Base-by-base conservation (phyloP, 1,140 invertebrate species). In the Catajapyx aquilonaris region DNA sequence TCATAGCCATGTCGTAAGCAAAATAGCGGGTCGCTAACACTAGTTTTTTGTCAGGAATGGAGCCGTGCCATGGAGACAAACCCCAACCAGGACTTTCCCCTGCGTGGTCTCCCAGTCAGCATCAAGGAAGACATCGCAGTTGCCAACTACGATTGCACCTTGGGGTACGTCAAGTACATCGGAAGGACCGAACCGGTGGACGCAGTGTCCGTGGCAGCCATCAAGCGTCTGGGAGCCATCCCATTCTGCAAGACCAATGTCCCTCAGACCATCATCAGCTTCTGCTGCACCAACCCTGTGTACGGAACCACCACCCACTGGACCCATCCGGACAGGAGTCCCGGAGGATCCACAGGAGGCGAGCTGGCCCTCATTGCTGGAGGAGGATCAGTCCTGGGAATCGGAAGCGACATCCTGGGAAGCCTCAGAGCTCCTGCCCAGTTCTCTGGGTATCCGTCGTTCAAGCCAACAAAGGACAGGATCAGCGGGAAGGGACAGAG, bases 321-420 rank as follows among this genome's bases (percentile, higher is more conserved):
- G 22, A 22, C 41, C 0, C 41, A 48, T 39, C 21, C 20, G 2
- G 20, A 35, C 21, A 28, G 47, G 9, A 25, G 23, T 15, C 49
- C 50, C 0, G 48, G 49, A 10, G 49, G 49, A 4, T 44, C 43
- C 5, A 42, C 39, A 13, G 45, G 48, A 13, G 49, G 49, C 15
- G 49, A 54, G 45, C 47, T 39, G 4, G 42, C 45, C 17, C 40
- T 56, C 11, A 51, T 55, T 28, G 51, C 21, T n/a, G 34, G 16
- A 7, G 47, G 50, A 20, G 53, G 49, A n/a, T 51, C 50, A 2
- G 28, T 46, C 1, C 21, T 56, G 23, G 54, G 54, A 17, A 46
- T 65, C 23, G 63, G 62, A 5, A 56, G 55, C 17, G 63, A 65
- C 46, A 59, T 65, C 35, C 62, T 60, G 11, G 46, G 46, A 1